A percentile compares a stretch with the other conserved stretches of the same genome.
Conservation (phyloP, 2,113 vertebrate genomes). For the Colossoma macropomum region DNA sequence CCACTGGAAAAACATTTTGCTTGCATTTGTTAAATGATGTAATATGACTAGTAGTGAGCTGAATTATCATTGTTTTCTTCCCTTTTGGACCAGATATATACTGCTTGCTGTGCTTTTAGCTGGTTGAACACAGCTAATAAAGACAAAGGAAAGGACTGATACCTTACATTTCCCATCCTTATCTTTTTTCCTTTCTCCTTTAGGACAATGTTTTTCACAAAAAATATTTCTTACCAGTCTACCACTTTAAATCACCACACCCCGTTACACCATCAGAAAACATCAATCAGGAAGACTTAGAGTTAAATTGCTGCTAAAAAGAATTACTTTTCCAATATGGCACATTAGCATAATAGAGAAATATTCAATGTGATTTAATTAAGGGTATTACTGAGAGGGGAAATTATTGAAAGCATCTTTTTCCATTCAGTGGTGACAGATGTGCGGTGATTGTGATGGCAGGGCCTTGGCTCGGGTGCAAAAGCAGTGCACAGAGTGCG, state of each 20-base stretch:
- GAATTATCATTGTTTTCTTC: too few relatives aligned
- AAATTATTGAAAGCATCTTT: constrained; percentile 59
- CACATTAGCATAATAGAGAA: constrained; percentile 65
- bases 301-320: constrained; percentile 56
- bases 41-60: neutral
- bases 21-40: neutral
- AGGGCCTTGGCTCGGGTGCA: constrained; percentile 41
- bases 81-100: too few relatives aligned
- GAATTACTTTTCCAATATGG: constrained; percentile 57
- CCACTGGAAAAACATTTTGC: neutral
- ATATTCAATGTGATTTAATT: constrained; percentile 69
- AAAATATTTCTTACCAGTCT: constrained; percentile 11
- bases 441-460: constrained; percentile 59
- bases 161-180: neutral
- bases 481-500: constrained; percentile 38
- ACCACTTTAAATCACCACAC: constrained; percentile 34
- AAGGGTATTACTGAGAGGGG: constrained; percentile 64
- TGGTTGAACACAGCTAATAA: too few relatives aligned
- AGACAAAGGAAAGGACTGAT: neutral
- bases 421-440: constrained; percentile 61
- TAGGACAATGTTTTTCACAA: neutral
- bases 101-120: neutral
- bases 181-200: neutral
- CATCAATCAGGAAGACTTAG: constrained; percentile 53
- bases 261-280: constrained; percentile 37